Evolutionary conservation across 2,113 vertebrate genomes (phyloP).

Genomic region (Dipodomys stephensi): DNA sequence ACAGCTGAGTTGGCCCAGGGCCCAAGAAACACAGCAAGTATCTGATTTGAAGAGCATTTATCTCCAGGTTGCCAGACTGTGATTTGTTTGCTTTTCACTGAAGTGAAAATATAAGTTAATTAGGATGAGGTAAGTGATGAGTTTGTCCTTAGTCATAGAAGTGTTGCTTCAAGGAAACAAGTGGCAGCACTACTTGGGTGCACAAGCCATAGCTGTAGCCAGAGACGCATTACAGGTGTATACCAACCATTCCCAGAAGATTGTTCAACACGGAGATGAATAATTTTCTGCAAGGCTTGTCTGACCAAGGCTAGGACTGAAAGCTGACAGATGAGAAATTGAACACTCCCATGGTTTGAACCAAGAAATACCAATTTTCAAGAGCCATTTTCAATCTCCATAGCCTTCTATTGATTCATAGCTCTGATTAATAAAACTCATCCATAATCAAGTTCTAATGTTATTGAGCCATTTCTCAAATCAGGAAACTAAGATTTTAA

Average conservation of each 20-base stretch:
- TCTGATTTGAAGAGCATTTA: neutral
- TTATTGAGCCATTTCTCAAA: neutral
- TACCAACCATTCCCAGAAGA: slow-evolving; percentile 60
- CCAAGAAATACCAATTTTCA: neutral
- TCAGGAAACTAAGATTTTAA: neutral
- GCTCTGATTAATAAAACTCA: neutral
- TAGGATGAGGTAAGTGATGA: slow-evolving; percentile 60
- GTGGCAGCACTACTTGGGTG: neutral
- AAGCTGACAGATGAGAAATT: slow-evolving; percentile 78
- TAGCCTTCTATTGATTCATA: neutral
- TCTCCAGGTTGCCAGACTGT: slow-evolving; percentile 40
- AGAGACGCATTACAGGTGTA: neutral
- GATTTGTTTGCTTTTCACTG: slow-evolving; percentile 56
- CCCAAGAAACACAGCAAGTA: neutral
- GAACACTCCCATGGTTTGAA: slow-evolving; percentile 67
- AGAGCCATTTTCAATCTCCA: slow-evolving; percentile 17
- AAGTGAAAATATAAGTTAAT: slow-evolving; percentile 67
- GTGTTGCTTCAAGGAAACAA: slow-evolving; percentile 70
- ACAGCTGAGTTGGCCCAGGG: neutral
- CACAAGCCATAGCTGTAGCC: slow-evolving; percentile 39
- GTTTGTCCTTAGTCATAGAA: slow-evolving; percentile 65
- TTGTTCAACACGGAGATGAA: slow-evolving; percentile 55
- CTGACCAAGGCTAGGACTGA: slow-evolving; percentile 69
- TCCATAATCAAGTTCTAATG: neutral
- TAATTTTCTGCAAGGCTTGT: slow-evolving; percentile 69